Base-by-base conservation (phyloP, 2,888 invertebrate genomes). In the Melanostoma mellinum region DNA sequence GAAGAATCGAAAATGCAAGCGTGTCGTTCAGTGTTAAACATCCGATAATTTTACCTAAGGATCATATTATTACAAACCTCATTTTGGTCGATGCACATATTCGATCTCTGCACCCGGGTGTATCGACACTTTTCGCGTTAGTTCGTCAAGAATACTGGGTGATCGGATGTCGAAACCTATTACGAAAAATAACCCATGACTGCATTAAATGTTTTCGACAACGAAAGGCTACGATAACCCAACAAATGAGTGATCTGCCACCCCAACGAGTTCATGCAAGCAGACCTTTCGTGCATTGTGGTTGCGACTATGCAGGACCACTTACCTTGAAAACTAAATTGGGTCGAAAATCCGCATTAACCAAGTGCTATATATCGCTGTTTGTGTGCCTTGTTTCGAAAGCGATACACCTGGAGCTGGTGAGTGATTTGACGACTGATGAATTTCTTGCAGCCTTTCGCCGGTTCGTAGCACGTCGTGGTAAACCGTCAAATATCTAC, bases 241-340 rank as follows among this genome's bases (percentile, higher is more conserved):
- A 77, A 46, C 40, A 36, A 2, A 65, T 78, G 78, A 58, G 48
- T 6, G 32, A 72, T 10, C 35, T 85, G 6, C 76, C 79, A 9
- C 4, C 58, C 6, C 67, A 50, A 32, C 48, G 74, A 2, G 50
- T 81, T 3, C 6, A 36, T 42, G 2, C 77, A 0, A 38, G 55
- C 38, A 40, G 61, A 35, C 44, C 56, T 5, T 85, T 85, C 30
- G 30, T 58, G 3, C 72, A 77, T 52, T 65, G 44, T 10, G 72
- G 76, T 3, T 46, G 68, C 8, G 74, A 81, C 38, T 77, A 78
- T 36, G 74, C 69, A 4, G 79, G 76, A 9, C 84, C 84, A 8
- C 9, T 85, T 0, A 10, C n/a, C 4, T 6, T 72, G 20, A 60
- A 58, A n/a, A n/a, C 44, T 10, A 69, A 63, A n/a, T 20, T 20